Evolutionary conservation across 1,140 invertebrate genomes (phyloP), one percentile per base, ranked within the genome.

Genomic region (Venturia canescens): DNA sequence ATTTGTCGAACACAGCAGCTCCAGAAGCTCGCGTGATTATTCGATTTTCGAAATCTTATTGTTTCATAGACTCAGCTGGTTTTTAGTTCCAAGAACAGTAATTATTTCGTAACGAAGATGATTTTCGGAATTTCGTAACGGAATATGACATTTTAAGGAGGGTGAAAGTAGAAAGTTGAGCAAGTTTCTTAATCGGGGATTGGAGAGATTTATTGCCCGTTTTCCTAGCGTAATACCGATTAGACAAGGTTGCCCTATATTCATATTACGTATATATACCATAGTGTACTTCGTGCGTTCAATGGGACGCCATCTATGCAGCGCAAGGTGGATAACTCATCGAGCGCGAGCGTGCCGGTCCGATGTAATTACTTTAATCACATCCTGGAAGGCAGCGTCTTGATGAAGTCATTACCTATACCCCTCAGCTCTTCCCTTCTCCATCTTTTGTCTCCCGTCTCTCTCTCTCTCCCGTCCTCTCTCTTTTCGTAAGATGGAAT

Each of bases 331-430:
- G 82, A 84, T 85, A 84, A 83, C 80, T 85, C 80, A 83, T 85
- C 78, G 81, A 70, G 75, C 71, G 70, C 60, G 48, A 70, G 79
- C 63, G 78, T 67, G 60, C 81, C 21, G 72, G 80, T 53, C 67
- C 48, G 21, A 63, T 60, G 77, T 83, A 86, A 86, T 86, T 86
- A 86, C 79, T 85, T 86, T 87, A 87, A 87, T 86, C 83, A 78
- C 72, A 79, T 72, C 86, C 74, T 81, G 83, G 74, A 81, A 83
- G 82, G 78, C 79, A 79, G 81, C 77, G 72, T 72, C 48, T 66
- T 80, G 79, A 85, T 82, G 76, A 76, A 80, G 72, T 84, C 84
- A 83, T 86, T 86, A 83, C 80, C 77, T 79, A 76, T 67, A 67
- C 66, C 29, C 53, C 70, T 50, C 53, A 44, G 71, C n/a, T 18